Evolutionary conservation across 2,797 vertebrate genomes (phyloP).

Genomic region (Notolepis coatsorum): DNA sequence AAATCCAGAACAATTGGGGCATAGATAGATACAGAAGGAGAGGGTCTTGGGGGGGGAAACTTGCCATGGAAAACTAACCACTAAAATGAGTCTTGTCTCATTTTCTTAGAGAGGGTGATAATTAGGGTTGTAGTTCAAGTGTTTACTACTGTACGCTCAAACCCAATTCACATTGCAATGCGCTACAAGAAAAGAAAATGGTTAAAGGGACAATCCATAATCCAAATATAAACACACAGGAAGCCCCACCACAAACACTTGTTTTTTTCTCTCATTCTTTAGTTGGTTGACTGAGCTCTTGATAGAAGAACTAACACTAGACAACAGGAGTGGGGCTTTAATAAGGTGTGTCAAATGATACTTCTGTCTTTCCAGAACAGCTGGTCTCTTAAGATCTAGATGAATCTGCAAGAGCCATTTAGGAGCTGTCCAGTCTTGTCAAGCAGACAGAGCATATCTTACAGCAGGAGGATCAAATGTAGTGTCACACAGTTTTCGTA

Average conservation of each 20-base stretch:
- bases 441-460: neutral
- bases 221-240: too few relatives aligned
- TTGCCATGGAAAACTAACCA: neutral
- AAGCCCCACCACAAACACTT: too few relatives aligned
- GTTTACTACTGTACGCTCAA: neutral
- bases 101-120: too few relatives aligned
- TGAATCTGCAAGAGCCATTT: neutral
- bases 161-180: neutral
- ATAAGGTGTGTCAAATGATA: neutral
- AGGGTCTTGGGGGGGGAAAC: neutral
- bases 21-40: conserved; percentile 17
- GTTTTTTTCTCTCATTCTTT: too few relatives aligned
- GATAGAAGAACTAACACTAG: too few relatives aligned
- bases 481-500: neutral
- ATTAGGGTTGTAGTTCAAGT: neutral
- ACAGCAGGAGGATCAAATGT: neutral
- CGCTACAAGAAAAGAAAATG: neutral
- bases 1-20: conserved; percentile 20
- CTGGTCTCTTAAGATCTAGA: too few relatives aligned
- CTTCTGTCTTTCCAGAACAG: neutral
- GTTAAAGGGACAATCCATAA: too few relatives aligned
- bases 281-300: too few relatives aligned
- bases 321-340: too few relatives aligned
- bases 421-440: too few relatives aligned
- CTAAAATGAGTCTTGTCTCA: neutral